Base-by-base conservation (phyloP, 2,113 vertebrate genomes). In the Micronycteris hirsuta region DNA sequence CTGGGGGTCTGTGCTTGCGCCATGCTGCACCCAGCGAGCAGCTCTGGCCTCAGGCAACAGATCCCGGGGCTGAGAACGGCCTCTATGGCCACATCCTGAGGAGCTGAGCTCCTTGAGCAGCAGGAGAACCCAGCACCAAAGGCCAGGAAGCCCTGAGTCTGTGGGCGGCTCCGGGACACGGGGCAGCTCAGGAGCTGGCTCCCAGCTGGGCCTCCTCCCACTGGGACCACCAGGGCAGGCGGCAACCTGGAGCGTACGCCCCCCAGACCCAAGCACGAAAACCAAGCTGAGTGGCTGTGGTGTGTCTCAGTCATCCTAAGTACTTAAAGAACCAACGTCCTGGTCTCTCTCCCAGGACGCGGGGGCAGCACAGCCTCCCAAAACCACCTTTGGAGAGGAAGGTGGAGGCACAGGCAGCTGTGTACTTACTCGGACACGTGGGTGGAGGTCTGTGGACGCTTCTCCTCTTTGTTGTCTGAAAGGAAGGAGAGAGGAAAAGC, bases 401-500 rank as follows among this genome's bases (percentile, higher is more conserved):
- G 26, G 3, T 0, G 5, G 12, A 10, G 38, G 24, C 7, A 2
- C 0, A 4, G 87, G 93, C n/a, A 74, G n/a, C n/a, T n/a, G 63
- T 1, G 54, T 41, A 98, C 99, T 99, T 98, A 99, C 99, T 99
- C 83, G 99, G 99, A 86, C 99, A 99, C 33, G 97, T 97, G 31
- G 99, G 98, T 20, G 98, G 98, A 94, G 99, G 98, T 90, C 98
- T 99, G 82, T 94, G 91, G 70, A 97, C 95, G 54, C 97, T 97
- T 96, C 98, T 98, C 97, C 98, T 98, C 86, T 98, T 98, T 47
- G 98, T 87, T 96, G 97, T 99, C 99, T 99, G 98, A 61, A 96
- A 98, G 86, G 97, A 41, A 97, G 91, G 96, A 92, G 78, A 91
- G 3, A 1, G 0, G 1, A 67, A 26, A 92, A 20, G n/a, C 5